phyloP scores from a whole-genome alignment of 2,888 invertebrate genomes.

The Drosophila picticornis region DNA sequence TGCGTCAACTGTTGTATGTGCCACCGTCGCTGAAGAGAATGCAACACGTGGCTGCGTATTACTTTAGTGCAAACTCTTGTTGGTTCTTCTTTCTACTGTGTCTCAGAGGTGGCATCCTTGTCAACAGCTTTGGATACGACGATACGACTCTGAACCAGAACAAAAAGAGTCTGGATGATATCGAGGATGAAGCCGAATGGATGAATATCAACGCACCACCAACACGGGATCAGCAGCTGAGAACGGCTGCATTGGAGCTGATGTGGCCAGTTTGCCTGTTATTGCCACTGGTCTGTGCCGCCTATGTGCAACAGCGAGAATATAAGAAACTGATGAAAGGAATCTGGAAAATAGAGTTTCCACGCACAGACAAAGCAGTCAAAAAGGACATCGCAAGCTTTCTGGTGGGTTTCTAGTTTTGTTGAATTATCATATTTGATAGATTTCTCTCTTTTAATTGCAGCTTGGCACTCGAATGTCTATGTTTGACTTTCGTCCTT shows the following conservation, averaged over 20 bases:
- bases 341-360: constrained; percentile 35
- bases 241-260: constrained; percentile 12
- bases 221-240: neutral
- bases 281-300: constrained; percentile 47
- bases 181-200: constrained; percentile 50
- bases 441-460: neutral
- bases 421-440: neutral
- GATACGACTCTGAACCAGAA: constrained; percentile 14
- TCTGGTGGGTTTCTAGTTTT: constrained; percentile 33
- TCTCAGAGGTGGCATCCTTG: constrained; percentile 17
- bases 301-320: constrained; percentile 41
- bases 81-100: constrained; percentile 10
- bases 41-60: constrained; percentile 45
- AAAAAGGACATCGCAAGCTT: constrained; percentile 35
- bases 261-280: constrained; percentile 35
- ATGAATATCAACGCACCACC: constrained; percentile 6
- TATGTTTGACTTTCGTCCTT: constrained; percentile 22
- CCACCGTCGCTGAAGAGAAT: constrained; percentile 12
- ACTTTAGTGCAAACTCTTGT: constrained; percentile 39
- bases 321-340: constrained; percentile 9
- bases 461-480: constrained; percentile 36
- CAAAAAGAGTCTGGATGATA: constrained; percentile 21
- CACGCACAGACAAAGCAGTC: neutral
- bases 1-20: constrained; percentile 27
- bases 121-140: constrained; percentile 26